Evolutionary conservation across 1,140 invertebrate genomes (phyloP).

Genomic region (Tetranychus cinnabarinus): DNA sequence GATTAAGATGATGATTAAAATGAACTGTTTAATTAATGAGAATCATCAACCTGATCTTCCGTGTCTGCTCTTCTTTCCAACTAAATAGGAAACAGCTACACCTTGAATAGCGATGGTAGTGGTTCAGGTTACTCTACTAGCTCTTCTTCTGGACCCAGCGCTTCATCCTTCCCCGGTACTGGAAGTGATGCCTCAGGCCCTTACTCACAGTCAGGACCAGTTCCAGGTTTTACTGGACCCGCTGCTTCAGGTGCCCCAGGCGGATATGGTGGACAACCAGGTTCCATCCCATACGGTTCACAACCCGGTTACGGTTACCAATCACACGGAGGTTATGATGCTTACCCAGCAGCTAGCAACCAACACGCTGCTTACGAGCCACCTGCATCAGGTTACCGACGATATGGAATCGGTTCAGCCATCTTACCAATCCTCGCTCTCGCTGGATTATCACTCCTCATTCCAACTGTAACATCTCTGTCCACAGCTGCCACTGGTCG

Average conservation of each 20-base stretch:
- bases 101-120: neutral
- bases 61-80: neutral
- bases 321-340: conserved; percentile 1
- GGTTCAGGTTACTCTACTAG: neutral
- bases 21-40: too few relatives aligned
- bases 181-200: neutral
- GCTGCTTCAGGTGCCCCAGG: neutral
- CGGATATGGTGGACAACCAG: neutral
- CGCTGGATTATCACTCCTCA: conserved; percentile 14
- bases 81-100: neutral
- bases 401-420: conserved; percentile 14
- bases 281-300: neutral
- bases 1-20: too few relatives aligned
- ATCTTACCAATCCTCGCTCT: conserved; percentile 17
- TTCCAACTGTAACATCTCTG: conserved; percentile 16
- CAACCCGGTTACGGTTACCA: neutral
- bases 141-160: neutral
- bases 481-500: conserved; percentile 1
- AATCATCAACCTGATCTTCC: neutral
- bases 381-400: conserved; percentile 4
- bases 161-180: neutral
- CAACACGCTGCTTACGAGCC: conserved; percentile 8
- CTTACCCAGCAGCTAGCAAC: neutral
- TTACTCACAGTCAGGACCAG: neutral
- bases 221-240: neutral